A percentile compares a stretch with the other conserved stretches of the same genome.
Conservation (phyloP, 2,113 vertebrate genomes). For the Bambusicola thoracicus region DNA sequence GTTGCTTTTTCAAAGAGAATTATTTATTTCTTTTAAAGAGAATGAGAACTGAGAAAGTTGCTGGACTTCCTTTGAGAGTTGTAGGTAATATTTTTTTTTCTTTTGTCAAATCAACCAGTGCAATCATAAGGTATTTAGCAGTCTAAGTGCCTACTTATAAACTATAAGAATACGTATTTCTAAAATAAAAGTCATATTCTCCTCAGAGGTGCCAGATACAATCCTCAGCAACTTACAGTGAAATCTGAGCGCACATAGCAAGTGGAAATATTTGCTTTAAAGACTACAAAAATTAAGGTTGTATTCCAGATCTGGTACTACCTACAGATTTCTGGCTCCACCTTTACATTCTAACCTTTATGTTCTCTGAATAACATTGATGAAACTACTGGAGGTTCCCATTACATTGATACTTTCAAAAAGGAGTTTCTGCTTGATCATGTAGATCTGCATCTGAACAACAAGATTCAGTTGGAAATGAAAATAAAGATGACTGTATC, state of each 20-base stretch:
- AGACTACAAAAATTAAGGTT: not conserved
- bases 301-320: not conserved
- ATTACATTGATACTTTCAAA: not conserved
- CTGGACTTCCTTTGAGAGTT: not conserved
- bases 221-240: not conserved
- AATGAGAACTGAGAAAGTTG: not conserved
- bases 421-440: not conserved
- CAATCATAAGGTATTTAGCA: not conserved
- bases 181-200: not conserved
- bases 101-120: not conserved
- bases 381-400: not conserved
- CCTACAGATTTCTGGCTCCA: not conserved
- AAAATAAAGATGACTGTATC: not conserved
- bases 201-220: not conserved
- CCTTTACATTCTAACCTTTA: not conserved
- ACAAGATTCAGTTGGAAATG: not conserved
- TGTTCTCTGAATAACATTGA: not conserved
- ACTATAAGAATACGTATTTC: not conserved
- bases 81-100: not conserved
- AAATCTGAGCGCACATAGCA: not conserved
- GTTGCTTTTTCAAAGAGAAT: not conserved
- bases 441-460: not conserved
- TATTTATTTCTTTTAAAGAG: not conserved
- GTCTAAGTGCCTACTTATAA: not conserved
- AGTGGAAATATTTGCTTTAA: not conserved